A percentile compares a stretch with the other conserved stretches of the same genome.
Conservation (phyloP, 2,888 invertebrate genomes). For the Latheticus oryzae region DNA sequence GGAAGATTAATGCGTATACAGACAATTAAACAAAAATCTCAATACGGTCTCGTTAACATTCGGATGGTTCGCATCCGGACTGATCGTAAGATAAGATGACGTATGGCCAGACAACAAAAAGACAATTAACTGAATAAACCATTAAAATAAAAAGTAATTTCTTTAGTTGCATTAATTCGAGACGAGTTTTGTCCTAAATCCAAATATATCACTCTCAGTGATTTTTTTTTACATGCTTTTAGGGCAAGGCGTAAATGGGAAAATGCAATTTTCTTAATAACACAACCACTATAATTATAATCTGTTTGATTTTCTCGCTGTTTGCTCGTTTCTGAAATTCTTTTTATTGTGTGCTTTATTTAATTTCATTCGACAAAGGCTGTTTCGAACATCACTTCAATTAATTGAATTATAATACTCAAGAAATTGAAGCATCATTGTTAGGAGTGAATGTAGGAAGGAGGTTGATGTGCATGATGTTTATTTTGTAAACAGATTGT, state of each 20-base stretch:
- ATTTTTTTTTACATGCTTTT: slow-evolving; percentile 12
- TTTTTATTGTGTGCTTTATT: slow-evolving; percentile 6
- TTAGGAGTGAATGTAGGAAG: not conserved
- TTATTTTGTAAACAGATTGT: no score
- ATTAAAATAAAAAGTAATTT: not conserved
- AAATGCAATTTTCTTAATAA: slow-evolving; percentile 21
- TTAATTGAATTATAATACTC: slow-evolving; percentile 6
- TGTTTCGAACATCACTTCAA: slow-evolving; percentile 4
- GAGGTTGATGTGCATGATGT: no score
- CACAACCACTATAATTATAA: slow-evolving; percentile 11
- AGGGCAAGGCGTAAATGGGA: slow-evolving; percentile 3
- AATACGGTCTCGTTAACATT: slow-evolving; percentile 9
- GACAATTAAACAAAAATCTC: slow-evolving; percentile 28
- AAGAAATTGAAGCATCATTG: slow-evolving; percentile 10
- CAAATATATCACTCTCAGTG: slow-evolving; percentile 1
- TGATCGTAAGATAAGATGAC: not conserved
- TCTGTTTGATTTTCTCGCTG: slow-evolving; percentile 1
- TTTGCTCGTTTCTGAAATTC: slow-evolving; percentile 9
- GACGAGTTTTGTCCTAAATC: not conserved
- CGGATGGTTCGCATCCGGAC: not conserved
- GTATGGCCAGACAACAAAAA: slow-evolving; percentile 1
- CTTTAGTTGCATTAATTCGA: not conserved
- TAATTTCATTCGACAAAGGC: slow-evolving; percentile 8
- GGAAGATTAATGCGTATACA: slow-evolving; percentile 22
- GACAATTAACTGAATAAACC: slow-evolving; percentile 6